Evolutionary conservation across 2,113 vertebrate species (phyloP), one percentile per base, ranked within the genome.

Genomic region (Malaclemys terrapin): DNA sequence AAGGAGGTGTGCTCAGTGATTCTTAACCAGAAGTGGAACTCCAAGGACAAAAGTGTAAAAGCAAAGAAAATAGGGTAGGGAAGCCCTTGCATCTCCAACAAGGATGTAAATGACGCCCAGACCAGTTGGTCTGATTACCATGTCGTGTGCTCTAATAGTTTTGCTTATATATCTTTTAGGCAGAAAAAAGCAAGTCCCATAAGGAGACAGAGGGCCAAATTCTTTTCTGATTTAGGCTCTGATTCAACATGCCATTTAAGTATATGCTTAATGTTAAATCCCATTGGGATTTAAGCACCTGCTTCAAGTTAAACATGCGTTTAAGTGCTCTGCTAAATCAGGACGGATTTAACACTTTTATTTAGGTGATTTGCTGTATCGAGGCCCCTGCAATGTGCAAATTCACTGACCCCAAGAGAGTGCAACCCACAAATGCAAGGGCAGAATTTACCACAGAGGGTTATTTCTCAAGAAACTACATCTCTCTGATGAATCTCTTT

Each of bases 401-500:
- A 82, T 83, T 89, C 87, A 82, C 65, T 87, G 31, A 87, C 84
- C 83, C 45, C 57, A 85, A 93, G 82, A 69, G 57, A 83, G 79
- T 79, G 62, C 90, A 31, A 49, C n/a, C n/a, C 50, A 27, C 29
- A 17, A 45, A 50, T 29, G 10, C 31, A 81, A 80, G 50, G 76
- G 49, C 19, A 31, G 25, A 80, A 79, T 42, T 29, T 50, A 69
- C 38, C 78, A 72, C 75, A 94, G 53, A 52, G 12, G 80, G n/a
- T 11, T 49, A 82, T 29, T 27, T 84, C 56, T 75, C 27, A 72
- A 8, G 27, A 59, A 89, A 89, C 6, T 8, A 5, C 88, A 92
- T 86, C 83, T 90, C 42, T 82, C 16, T 84, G 62, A 89, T 87
- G 42, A 88, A 80, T n/a, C 53, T 87, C 78, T 94, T 90, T 54